Evolutionary conservation across 2,797 vertebrate genomes (phyloP).

Genomic region (Myiothlypis chrysogaster): DNA sequence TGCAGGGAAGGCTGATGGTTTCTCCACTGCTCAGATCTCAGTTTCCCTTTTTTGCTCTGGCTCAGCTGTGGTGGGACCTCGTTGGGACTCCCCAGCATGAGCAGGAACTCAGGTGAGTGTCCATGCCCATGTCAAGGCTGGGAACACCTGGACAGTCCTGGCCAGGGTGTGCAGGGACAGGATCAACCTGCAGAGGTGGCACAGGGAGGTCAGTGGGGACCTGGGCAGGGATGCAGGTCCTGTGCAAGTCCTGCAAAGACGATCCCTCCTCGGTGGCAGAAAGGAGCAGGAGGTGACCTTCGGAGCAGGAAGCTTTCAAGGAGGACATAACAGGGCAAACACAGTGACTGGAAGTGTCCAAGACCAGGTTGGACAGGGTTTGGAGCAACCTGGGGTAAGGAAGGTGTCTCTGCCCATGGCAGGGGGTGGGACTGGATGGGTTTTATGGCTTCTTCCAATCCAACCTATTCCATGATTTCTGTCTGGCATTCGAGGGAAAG

Average conservation of each 20-base stretch:
- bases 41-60: background rate
- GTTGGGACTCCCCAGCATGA: background rate
- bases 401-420: background rate
- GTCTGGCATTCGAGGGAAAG: background rate
- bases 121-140: background rate
- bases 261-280: background rate
- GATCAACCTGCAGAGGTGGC: background rate
- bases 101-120: background rate
- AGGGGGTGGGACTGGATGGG: no score
- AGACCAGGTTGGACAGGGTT: accelerated
- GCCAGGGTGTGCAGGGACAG: background rate
- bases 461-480: background rate
- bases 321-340: background rate
- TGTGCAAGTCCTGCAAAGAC: background rate
- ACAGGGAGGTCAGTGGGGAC: background rate
- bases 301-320: background rate
- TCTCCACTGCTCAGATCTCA: background rate
- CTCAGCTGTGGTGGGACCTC: background rate
- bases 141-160: background rate
- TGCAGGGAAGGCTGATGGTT: background rate
- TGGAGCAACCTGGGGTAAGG: background rate
- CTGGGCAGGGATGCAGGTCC: background rate
- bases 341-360: background rate
- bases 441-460: background rate
- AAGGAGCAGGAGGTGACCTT: background rate